These are phyloP conservation scores for Acleris emargana DNA, from an alignment of 2,888 invertebrate genomes.

Conservation along the genomic window DNA sequence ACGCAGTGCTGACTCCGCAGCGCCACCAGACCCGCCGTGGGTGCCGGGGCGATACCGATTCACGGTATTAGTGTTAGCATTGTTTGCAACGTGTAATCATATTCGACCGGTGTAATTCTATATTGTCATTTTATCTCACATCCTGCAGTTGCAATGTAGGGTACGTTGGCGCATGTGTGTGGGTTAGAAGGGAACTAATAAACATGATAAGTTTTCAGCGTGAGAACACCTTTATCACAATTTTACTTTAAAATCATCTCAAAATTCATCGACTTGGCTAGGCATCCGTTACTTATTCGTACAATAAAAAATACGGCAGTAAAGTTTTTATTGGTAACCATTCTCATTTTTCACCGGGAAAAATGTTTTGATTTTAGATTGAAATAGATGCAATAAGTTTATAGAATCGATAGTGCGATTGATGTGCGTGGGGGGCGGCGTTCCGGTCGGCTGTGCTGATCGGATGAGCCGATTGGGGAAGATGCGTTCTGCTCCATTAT, in stretches of 20 bases:
- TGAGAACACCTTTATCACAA: not conserved
- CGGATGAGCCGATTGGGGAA: slow-evolving; percentile 74
- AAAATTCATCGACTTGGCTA: not conserved
- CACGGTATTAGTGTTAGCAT: slow-evolving; percentile 54
- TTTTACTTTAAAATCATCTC: not conserved
- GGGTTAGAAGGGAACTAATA: not conserved
- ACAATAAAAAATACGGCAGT: not conserved
- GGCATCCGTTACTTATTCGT: not conserved
- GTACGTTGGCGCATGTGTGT: not conserved
- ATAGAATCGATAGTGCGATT: slow-evolving; percentile 73
- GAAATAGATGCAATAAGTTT: slow-evolving; percentile 57
- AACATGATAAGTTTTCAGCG: not conserved
- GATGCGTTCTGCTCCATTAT: slow-evolving; percentile 78
- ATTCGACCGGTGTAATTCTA: slow-evolving; percentile 27
- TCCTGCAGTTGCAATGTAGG: slow-evolving; percentile 27
- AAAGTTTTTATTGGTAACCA: not conserved
- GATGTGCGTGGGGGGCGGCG: slow-evolving; percentile 69
- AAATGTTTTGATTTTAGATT: slow-evolving; percentile 45
- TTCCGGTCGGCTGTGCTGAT: slow-evolving; percentile 78
- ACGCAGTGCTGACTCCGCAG: slow-evolving; percentile 63
- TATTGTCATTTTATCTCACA: slow-evolving; percentile 32
- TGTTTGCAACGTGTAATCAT: slow-evolving; percentile 39
- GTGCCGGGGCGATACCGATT: slow-evolving; percentile 45
- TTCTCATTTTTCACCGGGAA: slow-evolving; percentile 10
- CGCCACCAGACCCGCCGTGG: slow-evolving; percentile 52